Evolutionary conservation across 2,888 invertebrate species (phyloP).

Genomic region (Tolmerus cingulatus): DNA sequence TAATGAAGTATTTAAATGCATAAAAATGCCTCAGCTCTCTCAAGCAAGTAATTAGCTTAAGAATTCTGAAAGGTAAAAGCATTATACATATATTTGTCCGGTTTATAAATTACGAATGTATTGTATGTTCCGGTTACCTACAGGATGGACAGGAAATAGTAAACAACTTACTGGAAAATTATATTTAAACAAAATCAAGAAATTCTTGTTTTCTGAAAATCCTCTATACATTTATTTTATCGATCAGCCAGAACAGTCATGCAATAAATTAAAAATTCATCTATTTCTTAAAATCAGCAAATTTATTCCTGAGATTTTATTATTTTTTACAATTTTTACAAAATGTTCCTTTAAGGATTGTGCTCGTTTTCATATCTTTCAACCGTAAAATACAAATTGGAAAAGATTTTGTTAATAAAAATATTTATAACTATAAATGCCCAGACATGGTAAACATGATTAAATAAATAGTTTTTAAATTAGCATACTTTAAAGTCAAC

Average conservation of each 20-base stretch:
- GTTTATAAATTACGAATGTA: not conserved
- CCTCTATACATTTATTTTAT: not conserved
- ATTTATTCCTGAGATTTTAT: not conserved
- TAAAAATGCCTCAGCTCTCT: not conserved
- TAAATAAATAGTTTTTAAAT: not conserved
- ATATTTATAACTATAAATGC: not conserved
- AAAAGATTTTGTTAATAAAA: not conserved
- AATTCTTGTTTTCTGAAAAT: not conserved
- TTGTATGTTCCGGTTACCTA: not conserved
- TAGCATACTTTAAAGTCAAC: not conserved
- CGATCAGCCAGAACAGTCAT: not conserved
- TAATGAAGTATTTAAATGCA: not conserved
- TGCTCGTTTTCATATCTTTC: not conserved
- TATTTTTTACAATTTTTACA: not conserved
- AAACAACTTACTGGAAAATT: not conserved
- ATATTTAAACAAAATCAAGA: not conserved
- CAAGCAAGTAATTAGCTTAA: not conserved
- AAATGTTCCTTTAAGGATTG: not conserved
- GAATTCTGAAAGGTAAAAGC: not conserved
- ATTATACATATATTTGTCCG: not conserved
- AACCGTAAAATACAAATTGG: not conserved
- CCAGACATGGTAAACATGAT: not conserved
- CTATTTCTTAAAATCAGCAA: not conserved
- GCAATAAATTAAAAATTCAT: not conserved
- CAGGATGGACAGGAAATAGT: not conserved